These are phyloP conservation scores for Euspilapteryx auroguttella DNA, from an alignment of 2,888 invertebrate species.

Conservation along the genomic window DNA sequence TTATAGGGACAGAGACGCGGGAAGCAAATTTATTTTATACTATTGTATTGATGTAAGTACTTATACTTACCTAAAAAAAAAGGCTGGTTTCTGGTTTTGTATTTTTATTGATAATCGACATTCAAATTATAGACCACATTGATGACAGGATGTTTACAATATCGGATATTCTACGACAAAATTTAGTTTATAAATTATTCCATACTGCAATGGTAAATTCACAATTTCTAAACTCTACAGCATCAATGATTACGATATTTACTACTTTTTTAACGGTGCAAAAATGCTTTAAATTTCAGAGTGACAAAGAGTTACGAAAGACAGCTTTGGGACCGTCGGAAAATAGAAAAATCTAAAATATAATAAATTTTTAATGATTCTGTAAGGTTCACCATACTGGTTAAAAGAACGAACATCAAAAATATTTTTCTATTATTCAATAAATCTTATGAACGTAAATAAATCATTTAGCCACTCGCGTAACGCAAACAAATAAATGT, in stretches of 20 bases:
- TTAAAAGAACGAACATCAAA: constrained; percentile 34
- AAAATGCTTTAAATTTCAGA: constrained; percentile 53
- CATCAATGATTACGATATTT: constrained; percentile 30
- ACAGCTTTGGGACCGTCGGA: constrained; percentile 31
- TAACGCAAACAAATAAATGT: too few relatives aligned
- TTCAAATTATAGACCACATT: constrained; percentile 58
- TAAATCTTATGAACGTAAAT: too few relatives aligned
- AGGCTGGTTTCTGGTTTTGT: too few relatives aligned
- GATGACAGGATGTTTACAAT: constrained; percentile 50
- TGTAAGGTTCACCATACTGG: constrained; percentile 47
- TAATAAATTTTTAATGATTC: constrained; percentile 34
- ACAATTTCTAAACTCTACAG: constrained; percentile 48
- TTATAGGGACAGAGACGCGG: too few relatives aligned
- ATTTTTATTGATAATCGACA: constrained; percentile 60
- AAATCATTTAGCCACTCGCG: too few relatives aligned
- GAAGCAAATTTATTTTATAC: too few relatives aligned
- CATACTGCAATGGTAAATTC: constrained; percentile 52
- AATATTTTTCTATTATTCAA: constrained; percentile 50
- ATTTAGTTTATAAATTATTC: constrained; percentile 43
- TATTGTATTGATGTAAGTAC: too few relatives aligned
- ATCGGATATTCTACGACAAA: constrained; percentile 48
- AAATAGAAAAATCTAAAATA: constrained; percentile 41
- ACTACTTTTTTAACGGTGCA: constrained; percentile 25
- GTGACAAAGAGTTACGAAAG: constrained; percentile 20
- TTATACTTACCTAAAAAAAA: too few relatives aligned